Percentiles rank a stretch among this genome's conserved stretches.
Conservation (phyloP, 2,113 vertebrate species). For the Scalopus aquaticus region DNA sequence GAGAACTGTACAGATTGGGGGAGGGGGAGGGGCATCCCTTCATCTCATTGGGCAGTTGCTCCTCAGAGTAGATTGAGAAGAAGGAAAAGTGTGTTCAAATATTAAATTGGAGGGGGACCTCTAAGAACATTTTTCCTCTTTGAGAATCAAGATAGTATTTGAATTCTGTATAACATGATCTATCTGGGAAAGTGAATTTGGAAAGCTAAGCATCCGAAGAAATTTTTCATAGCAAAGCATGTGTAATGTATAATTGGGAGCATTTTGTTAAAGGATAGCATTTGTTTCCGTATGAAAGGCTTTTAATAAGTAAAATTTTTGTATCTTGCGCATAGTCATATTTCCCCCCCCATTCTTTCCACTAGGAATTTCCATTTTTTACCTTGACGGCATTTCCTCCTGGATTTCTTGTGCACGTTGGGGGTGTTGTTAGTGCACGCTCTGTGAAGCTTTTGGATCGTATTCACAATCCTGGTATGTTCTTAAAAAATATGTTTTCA, state of each 20-base stretch:
- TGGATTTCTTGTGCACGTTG: constrained; percentile 95
- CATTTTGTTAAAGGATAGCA: background rate
- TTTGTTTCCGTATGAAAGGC: background rate
- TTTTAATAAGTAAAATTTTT: background rate
- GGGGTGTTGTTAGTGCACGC: constrained; percentile 97
- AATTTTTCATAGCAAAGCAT: background rate
- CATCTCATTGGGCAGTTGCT: background rate
- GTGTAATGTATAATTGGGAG: background rate
- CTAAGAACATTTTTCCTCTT: background rate
- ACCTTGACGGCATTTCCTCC: constrained; percentile 95
- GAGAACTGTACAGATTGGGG: background rate
- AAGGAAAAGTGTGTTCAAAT: background rate
- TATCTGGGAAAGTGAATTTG: background rate
- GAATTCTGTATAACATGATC: background rate
- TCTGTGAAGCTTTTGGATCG: constrained; percentile 98
- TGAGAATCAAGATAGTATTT: background rate
- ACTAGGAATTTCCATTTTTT: constrained; percentile 98
- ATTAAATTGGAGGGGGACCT: background rate
- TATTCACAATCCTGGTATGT: constrained; percentile 98
- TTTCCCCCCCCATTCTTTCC: background rate
- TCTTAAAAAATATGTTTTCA: background rate
- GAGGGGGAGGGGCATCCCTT: background rate
- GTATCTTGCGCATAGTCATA: background rate
- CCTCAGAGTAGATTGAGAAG: background rate
- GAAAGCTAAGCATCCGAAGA: background rate